Evolutionary conservation across 1,140 invertebrate species (phyloP), one percentile per base, ranked within the genome.

Genomic region (Catajapyx aquilonaris): DNA sequence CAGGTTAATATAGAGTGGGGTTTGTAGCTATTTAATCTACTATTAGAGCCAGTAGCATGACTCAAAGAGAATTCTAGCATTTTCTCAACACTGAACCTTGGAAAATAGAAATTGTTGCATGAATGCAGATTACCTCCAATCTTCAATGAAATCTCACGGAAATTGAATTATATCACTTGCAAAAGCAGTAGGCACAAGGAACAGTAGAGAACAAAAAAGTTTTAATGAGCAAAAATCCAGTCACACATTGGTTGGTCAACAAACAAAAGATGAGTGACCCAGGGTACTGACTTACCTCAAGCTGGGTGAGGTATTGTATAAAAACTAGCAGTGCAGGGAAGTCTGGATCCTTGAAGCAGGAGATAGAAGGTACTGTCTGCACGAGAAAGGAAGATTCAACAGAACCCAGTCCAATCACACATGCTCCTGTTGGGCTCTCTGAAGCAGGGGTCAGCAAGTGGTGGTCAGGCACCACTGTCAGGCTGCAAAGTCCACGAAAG

Each of bases 271-370:
- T 10, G 10, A 28, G 33, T 16, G n/a, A n/a, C 34, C 21, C 15
- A 22, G 19, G 7, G 15, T 19, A n/a, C n/a, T n/a, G n/a, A 30
- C 42, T 44, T 54, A 79, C 76, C 61, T 90, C 84, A 0, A 76
- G 59, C 59, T 90, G 85, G 10, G 69, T 77, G 30, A 91, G 68
- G 59, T 90, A 91, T 53, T 87, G 77, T 31, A 87, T 60, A 39
- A 78, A 76, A 18, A 88, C 72, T 35, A 76, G 56, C 11, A 90
- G 57, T 25, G 78, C 65, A 2, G 83, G 70, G 13, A 78, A 52
- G 56, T 81, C 73, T 1, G 64, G 60, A 52, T 76, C 58, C 16
- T 62, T 52, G 48, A 65, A 72, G 30, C 74, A 65, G 1, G 53
- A 63, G 22, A 84, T 68, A 40, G 69, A 68, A 15, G 66, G 65